Evolutionary conservation across 2,888 invertebrate species (phyloP).

Genomic region (Sphaerophoria rueppellii): DNA sequence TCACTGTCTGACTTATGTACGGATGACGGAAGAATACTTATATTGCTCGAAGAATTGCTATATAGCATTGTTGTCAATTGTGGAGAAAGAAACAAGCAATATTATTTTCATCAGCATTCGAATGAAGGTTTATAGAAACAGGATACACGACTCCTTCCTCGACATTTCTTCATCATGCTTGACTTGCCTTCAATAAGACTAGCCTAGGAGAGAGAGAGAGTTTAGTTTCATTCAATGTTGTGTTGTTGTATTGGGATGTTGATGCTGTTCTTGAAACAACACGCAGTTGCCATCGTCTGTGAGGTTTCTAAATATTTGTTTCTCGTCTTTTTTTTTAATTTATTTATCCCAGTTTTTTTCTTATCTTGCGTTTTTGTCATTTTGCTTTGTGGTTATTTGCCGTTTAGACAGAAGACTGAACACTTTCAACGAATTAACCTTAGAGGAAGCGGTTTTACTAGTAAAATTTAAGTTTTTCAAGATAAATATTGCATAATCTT

Average conservation of each 20-base stretch:
- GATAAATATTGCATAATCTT: no score
- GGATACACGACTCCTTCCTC: constrained; percentile 34
- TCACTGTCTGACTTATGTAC: constrained; percentile 52
- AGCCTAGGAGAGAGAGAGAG: no score
- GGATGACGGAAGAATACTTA: constrained; percentile 34
- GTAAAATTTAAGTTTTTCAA: neutral
- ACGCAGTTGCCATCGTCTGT: neutral
- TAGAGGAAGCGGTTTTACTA: constrained; percentile 18
- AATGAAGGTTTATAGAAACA: constrained; percentile 1
- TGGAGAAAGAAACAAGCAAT: constrained; percentile 56
- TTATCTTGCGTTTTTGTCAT: constrained; percentile 33
- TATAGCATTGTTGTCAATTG: neutral
- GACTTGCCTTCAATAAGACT: constrained; percentile 61
- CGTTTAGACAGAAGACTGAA: constrained; percentile 31
- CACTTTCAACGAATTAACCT: neutral
- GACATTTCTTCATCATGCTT: constrained; percentile 53
- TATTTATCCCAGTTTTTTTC: neutral
- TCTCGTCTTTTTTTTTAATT: neutral
- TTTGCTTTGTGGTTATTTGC: constrained; percentile 49
- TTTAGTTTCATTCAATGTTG: constrained; percentile 42
- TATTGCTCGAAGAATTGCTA: neutral
- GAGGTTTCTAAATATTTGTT: constrained; percentile 22
- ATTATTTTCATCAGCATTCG: constrained; percentile 41
- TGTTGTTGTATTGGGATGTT: constrained; percentile 44
- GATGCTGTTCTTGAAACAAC: constrained; percentile 21